Conservation (phyloP, 2,888 invertebrate species). For the Phortica okadai region DNA sequence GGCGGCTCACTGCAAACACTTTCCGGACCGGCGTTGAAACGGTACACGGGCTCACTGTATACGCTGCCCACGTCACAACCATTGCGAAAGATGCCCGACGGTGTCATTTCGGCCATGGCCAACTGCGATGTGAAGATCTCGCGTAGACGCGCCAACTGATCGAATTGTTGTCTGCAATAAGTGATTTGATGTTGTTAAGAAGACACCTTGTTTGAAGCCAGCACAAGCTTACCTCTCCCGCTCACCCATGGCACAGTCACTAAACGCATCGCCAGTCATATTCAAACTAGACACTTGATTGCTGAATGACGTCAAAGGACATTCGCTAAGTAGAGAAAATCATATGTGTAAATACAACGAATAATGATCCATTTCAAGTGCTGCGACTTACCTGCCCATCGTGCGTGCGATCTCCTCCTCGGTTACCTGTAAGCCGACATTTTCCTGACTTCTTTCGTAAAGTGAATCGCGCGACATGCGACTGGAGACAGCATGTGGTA, state of each 20-base stretch:
- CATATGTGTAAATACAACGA: background rate
- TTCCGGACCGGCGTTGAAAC: constrained; percentile 80
- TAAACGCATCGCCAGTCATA: constrained; percentile 76
- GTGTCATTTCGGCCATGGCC: constrained; percentile 84
- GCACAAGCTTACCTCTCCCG: constrained; percentile 69
- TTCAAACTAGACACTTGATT: constrained; percentile 92
- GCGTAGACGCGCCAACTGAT: constrained; percentile 87
- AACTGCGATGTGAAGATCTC: constrained; percentile 88
- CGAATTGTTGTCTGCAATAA: constrained; percentile 79
- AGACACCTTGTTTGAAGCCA: background rate
- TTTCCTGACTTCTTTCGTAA: constrained; percentile 82
- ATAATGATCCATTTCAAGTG: background rate
- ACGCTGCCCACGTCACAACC: constrained; percentile 75
- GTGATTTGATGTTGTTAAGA: background rate
- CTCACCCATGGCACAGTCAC: constrained; percentile 76
- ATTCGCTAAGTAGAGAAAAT: constrained; percentile 79
- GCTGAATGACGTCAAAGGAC: constrained; percentile 91
- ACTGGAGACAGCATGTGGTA: constrained; percentile 79
- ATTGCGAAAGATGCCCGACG: constrained; percentile 78
- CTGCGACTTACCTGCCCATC: constrained; percentile 77
- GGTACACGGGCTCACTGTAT: constrained; percentile 76
- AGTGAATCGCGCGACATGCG: constrained; percentile 83
- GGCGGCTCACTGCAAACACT: constrained; percentile 93
- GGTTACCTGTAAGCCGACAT: constrained; percentile 91
- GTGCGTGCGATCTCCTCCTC: constrained; percentile 94